These are phyloP conservation scores for Parnassius glacialis DNA, from an alignment of 2,888 invertebrate species.

Conservation along the genomic window DNA sequence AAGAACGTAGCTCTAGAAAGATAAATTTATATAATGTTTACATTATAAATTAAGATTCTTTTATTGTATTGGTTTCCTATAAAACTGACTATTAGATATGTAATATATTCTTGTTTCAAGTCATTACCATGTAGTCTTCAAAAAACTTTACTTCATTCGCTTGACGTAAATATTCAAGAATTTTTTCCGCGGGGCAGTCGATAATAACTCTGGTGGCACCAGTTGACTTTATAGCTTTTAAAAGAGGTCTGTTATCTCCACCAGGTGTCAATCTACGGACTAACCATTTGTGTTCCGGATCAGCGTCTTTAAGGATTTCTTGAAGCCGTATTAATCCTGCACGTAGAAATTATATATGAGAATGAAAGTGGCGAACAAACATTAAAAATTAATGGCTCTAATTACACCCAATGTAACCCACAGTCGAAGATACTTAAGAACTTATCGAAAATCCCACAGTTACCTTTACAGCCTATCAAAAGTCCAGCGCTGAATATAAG, in stretches of 20 bases:
- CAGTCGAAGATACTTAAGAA: no score
- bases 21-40: no score
- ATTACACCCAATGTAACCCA: no score
- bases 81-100: no score
- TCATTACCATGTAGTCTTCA: slow-evolving; percentile 86
- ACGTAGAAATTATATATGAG: slow-evolving; percentile 11
- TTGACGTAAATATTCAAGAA: slow-evolving; percentile 85
- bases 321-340: slow-evolving; percentile 87
- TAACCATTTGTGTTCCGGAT: slow-evolving; percentile 84
- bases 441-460: no score
- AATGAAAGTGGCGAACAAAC: no score
- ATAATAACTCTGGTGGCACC: slow-evolving; percentile 87
- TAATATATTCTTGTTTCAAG: background rate
- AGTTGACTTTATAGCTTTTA: slow-evolving; percentile 87
- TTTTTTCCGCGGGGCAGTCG: slow-evolving; percentile 86
- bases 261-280: slow-evolving; percentile 82
- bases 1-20: slow-evolving; percentile 67
- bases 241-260: slow-evolving; percentile 82
- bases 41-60: no score
- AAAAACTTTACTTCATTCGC: slow-evolving; percentile 92
- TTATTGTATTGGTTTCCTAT: no score
- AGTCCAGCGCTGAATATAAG: no score
- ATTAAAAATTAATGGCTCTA: no score
- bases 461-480: no score
- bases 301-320: slow-evolving; percentile 88